Percentiles rank a stretch among this genome's conserved stretches.
phyloP scores from a whole-genome alignment of 2,888 invertebrate species.

The Baccha elongata region DNA sequence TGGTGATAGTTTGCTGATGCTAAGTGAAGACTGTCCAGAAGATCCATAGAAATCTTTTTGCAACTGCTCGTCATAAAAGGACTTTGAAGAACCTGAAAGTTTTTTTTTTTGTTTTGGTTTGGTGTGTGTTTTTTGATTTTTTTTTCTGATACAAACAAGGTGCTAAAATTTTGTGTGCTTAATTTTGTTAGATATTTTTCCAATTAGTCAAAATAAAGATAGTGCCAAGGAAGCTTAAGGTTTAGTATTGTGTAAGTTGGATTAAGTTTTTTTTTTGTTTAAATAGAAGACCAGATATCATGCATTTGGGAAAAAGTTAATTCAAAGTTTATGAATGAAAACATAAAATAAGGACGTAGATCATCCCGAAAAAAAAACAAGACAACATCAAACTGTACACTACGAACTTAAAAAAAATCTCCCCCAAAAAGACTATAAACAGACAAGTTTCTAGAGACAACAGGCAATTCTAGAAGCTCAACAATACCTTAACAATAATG shows the following conservation, averaged over 20 bases:
- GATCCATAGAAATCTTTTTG: conserved; percentile 65
- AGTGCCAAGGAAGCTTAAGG: conserved; percentile 11
- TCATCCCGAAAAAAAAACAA: conserved; percentile 52
- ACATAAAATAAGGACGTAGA: conserved; percentile 64
- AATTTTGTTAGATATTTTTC: conserved; percentile 35
- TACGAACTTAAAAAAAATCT: conserved; percentile 9
- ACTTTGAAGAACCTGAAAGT: conserved; percentile 63
- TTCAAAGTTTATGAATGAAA: conserved; percentile 16
- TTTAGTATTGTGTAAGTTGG: conserved; percentile 52
- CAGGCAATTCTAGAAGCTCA: conserved; percentile 45
- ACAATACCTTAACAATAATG: not conserved
- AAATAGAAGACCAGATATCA: conserved; percentile 26
- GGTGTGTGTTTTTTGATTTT: conserved; percentile 56
- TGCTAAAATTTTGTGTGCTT: conserved; percentile 57
- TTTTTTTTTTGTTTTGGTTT: conserved; percentile 62
- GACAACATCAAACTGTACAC: conserved; percentile 47
- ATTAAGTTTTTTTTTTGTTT: conserved; percentile 16
- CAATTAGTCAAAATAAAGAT: conserved; percentile 28
- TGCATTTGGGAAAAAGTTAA: conserved; percentile 50
- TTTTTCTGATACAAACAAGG: conserved; percentile 56
- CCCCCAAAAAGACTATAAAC: conserved; percentile 24
- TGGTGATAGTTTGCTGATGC: conserved; percentile 39
- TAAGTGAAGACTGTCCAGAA: conserved; percentile 39
- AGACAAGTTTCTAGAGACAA: conserved; percentile 21
- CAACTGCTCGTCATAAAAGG: conserved; percentile 63